A percentile compares a stretch with the other conserved stretches of the same genome.
These are phyloP conservation scores for Pissodes strobi DNA, from an alignment of 1,140 invertebrate species.

Conservation along the genomic window DNA sequence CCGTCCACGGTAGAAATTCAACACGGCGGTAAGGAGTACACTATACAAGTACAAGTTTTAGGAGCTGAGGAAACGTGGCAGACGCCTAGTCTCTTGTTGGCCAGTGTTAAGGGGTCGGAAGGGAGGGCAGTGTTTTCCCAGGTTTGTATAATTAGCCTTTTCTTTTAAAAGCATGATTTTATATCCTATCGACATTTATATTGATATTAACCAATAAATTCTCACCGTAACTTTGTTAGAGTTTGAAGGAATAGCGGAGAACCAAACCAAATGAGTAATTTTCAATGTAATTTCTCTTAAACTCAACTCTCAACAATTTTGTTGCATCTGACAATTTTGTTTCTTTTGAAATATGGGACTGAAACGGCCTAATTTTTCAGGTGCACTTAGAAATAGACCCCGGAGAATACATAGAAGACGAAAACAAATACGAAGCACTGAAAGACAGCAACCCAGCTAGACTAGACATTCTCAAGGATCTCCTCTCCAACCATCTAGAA, in stretches of 20 bases:
- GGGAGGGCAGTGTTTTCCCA: conserved; percentile 84
- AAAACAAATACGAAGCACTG: conserved; percentile 65
- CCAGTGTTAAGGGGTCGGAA: conserved; percentile 63
- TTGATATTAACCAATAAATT: too few species aligned
- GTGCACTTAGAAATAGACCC: conserved; percentile 70
- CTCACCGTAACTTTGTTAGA: too few species aligned
- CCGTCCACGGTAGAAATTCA: conserved; percentile 66
- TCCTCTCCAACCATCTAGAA: conserved; percentile 70
- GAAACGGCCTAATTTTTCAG: too few species aligned
- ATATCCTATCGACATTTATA: too few species aligned
- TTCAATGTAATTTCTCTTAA: too few species aligned
- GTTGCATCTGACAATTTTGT: too few species aligned
- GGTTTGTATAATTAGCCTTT: too few species aligned
- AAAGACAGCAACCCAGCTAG: conserved; percentile 68
- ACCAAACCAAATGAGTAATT: too few species aligned
- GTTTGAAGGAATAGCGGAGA: too few species aligned
- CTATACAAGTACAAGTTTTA: conserved; percentile 73
- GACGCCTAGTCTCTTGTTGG: conserved; percentile 78
- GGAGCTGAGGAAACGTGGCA: conserved; percentile 85
- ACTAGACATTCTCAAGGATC: conserved; percentile 77
- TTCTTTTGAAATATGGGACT: too few species aligned
- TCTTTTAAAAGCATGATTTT: too few species aligned
- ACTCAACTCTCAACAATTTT: too few species aligned
- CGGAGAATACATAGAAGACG: conserved; percentile 66
- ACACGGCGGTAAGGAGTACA: conserved; percentile 68